These are phyloP conservation scores for Aspidoscelis tigris DNA, from an alignment of 2,113 vertebrate species.

Conservation along the genomic window DNA sequence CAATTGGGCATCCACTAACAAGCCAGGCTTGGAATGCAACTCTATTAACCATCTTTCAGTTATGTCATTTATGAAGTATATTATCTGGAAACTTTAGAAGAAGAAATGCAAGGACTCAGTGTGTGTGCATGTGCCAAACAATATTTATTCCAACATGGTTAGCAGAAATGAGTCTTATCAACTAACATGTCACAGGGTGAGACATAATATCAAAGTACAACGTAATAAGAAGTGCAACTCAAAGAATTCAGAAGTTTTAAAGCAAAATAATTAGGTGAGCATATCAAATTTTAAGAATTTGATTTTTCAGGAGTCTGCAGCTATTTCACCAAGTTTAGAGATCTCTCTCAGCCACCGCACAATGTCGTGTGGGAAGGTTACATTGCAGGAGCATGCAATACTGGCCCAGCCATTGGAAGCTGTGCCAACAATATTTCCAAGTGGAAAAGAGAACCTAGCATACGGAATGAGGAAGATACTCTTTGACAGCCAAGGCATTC, in stretches of 20 bases:
- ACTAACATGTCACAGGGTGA: neutral
- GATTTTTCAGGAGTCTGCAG: neutral
- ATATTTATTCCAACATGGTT: slow-evolving; percentile 43
- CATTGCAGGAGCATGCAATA: too few relatives aligned
- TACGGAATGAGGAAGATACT: too few relatives aligned
- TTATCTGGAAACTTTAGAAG: neutral
- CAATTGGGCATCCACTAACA: neutral
- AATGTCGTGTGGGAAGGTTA: neutral
- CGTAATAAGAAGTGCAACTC: neutral
- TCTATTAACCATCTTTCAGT: neutral
- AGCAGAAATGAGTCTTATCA: neutral
- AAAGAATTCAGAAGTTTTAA: neutral
- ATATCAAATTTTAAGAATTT: neutral
- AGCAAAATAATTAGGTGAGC: neutral
- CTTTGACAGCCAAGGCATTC: too few relatives aligned
- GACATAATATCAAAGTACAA: neutral
- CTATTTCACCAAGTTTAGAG: neutral
- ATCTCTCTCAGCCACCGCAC: neutral
- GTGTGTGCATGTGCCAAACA: neutral
- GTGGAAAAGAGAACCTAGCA: too few relatives aligned
- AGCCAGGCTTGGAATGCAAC: neutral
- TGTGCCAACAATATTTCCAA: too few relatives aligned
- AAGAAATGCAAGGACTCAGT: neutral
- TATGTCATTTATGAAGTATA: neutral
- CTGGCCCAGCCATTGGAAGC: too few relatives aligned